phyloP scores from a whole-genome alignment of 2,888 invertebrate species.

The Mythimna ferrago region DNA sequence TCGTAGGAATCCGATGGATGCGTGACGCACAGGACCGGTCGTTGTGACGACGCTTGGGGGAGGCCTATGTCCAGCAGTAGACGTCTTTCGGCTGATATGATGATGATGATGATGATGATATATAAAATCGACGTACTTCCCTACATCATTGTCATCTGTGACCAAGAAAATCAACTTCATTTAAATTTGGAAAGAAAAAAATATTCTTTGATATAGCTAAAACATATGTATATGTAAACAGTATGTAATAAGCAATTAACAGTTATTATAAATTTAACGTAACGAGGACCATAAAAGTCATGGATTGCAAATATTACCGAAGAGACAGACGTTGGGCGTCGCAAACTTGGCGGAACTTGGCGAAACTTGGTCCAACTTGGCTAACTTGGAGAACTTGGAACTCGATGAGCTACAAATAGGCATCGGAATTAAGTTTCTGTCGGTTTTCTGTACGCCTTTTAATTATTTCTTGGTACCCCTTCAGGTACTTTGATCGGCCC shows the following conservation, averaged over 20 bases:
- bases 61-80: too few species aligned
- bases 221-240: constrained; percentile 23
- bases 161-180: background rate
- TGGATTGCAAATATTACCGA: constrained; percentile 82
- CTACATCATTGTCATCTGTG: too few species aligned
- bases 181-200: background rate
- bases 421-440: constrained; percentile 88
- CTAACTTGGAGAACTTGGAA: constrained; percentile 73
- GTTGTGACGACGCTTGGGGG: too few species aligned
- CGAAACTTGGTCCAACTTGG: constrained; percentile 73
- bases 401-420: constrained; percentile 89
- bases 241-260: constrained; percentile 80
- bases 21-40: too few species aligned
- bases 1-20: too few species aligned
- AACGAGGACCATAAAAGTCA: constrained; percentile 81
- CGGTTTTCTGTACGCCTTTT: constrained; percentile 88
- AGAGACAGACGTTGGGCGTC: constrained; percentile 72
- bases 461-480: constrained; percentile 86
- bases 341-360: constrained; percentile 56
- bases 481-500: constrained; percentile 81
- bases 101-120: too few species aligned
- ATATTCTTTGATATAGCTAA: background rate
- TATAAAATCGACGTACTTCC: too few species aligned
- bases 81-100: too few species aligned
- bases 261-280: constrained; percentile 86